Base-by-base conservation (phyloP, 35 echinoderm and acorn worm species). In the Strongylocentrotus purpuratus region DNA sequence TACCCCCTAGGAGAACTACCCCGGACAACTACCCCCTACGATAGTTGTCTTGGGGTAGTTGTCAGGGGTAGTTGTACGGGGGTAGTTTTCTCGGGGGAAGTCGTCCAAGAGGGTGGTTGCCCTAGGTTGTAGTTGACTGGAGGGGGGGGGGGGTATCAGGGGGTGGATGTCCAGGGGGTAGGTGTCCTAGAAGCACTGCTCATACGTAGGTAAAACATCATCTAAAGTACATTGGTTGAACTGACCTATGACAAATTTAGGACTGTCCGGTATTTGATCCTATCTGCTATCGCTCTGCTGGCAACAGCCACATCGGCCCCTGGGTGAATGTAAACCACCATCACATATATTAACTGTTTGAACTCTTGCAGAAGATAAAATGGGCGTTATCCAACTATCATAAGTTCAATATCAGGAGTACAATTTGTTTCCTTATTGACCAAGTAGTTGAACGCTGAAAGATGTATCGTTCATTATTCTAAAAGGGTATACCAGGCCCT, bases 351-450 rank as follows among this genome's bases (percentile, higher is more conserved):
- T n/a, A 91, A 46, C 45, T 94, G 96, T 28, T 94, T 94, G 31
- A 96, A 91, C 89, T 96, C 96, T 41, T 86, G 20, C 33, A 87
- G 94, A 86, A 96, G 94, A 85, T 94, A 94, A 50, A 86, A 94
- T 47, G 92, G 92, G 5, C 92, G 91, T 25, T 94, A 20, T 31
- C 92, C 13, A 85, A 94, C 88, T 25, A 48, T 46, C 5, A 94
- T 33, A 2, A 93, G 52, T 85, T 85, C 1, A 86, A 87, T 86
- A 18, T 61, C 45, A 94, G 33, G 50, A 13, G 55, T 2, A 96
- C n/a, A 47, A 0, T 25, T 94, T 86, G 33, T 32, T 96, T 13
- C 32, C 45, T 94, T 5, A 96, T 35, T 35, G 17, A n/a, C 32
- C 60, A 45, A 88, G 1, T 32, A 48, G 78, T 94, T 35, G 92